Percentiles rank a stretch among this genome's conserved stretches.
Evolutionary conservation across 53 echinoderm and acorn worm genomes (phyloP).

Genomic region (Zoroaster sp.): DNA sequence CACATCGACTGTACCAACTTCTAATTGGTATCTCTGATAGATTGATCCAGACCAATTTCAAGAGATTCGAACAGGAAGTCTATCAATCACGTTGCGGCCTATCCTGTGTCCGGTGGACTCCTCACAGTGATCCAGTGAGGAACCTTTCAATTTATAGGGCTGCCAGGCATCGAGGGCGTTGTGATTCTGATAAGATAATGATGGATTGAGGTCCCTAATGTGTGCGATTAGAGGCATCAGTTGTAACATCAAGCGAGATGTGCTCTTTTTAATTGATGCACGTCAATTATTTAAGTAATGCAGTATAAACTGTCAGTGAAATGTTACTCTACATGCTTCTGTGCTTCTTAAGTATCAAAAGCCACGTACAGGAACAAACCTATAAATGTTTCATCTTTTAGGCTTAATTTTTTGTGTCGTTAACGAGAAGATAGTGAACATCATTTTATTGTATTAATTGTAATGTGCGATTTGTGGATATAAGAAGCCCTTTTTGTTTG

Average conservation of each 20-base stretch:
- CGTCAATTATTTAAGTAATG: too few relatives aligned
- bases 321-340: too few relatives aligned
- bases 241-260: neutral
- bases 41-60: slow-evolving; percentile 17
- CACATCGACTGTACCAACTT: neutral
- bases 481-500: too few relatives aligned
- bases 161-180: slow-evolving; percentile 4
- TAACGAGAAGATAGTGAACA: too few relatives aligned
- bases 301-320: too few relatives aligned
- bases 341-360: too few relatives aligned
- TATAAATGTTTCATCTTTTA: too few relatives aligned
- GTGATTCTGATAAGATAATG: slow-evolving; percentile 39
- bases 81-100: slow-evolving; percentile 8
- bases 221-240: neutral
- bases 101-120: neutral
- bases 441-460: too few relatives aligned
- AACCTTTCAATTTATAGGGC: slow-evolving; percentile 46
- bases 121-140: neutral
- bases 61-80: slow-evolving; percentile 20
- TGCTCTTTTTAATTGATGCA: too few relatives aligned
- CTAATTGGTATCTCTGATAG: neutral
- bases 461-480: too few relatives aligned
- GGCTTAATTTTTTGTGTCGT: too few relatives aligned
- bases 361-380: too few relatives aligned
- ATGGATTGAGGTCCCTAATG: neutral